Percentiles rank a stretch among this genome's conserved stretches.
These are phyloP conservation scores for Phenganax marumi DNA, from an alignment of 92 coral and sea anemone species.

Conservation along the genomic window DNA sequence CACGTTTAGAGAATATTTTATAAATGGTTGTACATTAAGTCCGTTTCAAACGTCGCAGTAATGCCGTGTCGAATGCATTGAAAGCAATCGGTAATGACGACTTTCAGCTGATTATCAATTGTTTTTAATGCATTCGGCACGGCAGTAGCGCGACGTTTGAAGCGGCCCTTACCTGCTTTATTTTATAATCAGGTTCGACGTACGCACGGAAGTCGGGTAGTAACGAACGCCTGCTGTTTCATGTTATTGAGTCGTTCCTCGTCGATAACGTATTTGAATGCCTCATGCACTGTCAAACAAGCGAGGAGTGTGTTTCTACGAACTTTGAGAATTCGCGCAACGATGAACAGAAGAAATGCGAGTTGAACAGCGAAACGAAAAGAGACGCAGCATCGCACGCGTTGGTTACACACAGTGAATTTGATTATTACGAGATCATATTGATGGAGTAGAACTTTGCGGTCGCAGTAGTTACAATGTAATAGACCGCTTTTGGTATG, in stretches of 20 bases:
- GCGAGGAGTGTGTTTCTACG: conserved; percentile 12
- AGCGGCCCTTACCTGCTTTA: too few relatives aligned
- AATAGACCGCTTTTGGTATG: too few relatives aligned
- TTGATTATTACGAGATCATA: conserved; percentile 11
- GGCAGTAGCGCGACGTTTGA: too few relatives aligned
- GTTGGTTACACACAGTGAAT: background rate
- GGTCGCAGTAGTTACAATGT: too few relatives aligned
- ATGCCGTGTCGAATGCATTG: too few relatives aligned
- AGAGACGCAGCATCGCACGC: background rate
- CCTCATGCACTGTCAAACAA: conserved; percentile 3
- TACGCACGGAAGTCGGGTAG: background rate
- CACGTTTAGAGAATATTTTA: too few relatives aligned
- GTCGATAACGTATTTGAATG: conserved; percentile 17
- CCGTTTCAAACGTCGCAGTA: too few relatives aligned
- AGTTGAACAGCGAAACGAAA: conserved; percentile 3
- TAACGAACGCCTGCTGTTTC: conserved; percentile 19
- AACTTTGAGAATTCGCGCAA: background rate
- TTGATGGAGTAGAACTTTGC: too few relatives aligned
- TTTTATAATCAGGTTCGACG: conserved; percentile 2
- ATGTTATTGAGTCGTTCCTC: background rate
- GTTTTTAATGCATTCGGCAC: too few relatives aligned
- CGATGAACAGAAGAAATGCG: background rate
- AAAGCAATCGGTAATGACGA: too few relatives aligned
- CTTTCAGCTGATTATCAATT: too few relatives aligned
- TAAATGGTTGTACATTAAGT: too few relatives aligned